A percentile compares a stretch with the other conserved stretches of the same genome.
Conservation (phyloP, 2,797 vertebrate genomes). For the Lagorchestes hirsutus region DNA sequence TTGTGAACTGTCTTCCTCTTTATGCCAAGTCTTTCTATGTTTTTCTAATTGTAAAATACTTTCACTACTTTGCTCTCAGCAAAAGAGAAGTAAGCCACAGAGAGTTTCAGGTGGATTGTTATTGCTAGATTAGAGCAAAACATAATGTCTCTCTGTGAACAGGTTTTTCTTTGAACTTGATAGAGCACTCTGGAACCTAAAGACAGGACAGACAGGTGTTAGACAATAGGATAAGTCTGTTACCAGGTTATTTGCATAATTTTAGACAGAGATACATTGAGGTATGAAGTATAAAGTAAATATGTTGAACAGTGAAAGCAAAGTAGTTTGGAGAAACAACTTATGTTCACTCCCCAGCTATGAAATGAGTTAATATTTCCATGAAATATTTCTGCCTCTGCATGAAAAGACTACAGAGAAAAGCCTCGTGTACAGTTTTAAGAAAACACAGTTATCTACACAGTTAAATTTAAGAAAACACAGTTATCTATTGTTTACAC, state of each 20-base stretch:
- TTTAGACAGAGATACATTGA: constrained; percentile 70
- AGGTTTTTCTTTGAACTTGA: constrained; percentile 77
- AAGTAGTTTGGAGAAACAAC: constrained; percentile 68
- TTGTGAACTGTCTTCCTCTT: neutral
- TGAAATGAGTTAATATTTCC: constrained; percentile 66
- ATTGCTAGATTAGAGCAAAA: constrained; percentile 69
- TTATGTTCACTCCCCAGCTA: constrained; percentile 2
- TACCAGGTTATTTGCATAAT: constrained; percentile 79
- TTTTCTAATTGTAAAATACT: constrained; percentile 76
- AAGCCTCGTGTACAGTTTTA: constrained; percentile 49
- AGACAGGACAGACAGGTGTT: constrained; percentile 69
- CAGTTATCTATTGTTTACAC: neutral
- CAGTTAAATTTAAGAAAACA: constrained; percentile 60
- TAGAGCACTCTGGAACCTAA: constrained; percentile 73
- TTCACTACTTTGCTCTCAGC: constrained; percentile 61
- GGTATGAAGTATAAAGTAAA: constrained; percentile 74
- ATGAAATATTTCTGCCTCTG: constrained; percentile 67
- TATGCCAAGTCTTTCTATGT: neutral
- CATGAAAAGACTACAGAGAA: constrained; percentile 65
- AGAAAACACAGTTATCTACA: constrained; percentile 54
- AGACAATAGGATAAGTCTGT: constrained; percentile 73
- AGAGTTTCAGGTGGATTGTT: constrained; percentile 67
- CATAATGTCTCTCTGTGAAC: constrained; percentile 70
- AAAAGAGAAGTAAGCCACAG: constrained; percentile 61
- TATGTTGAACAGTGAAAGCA: constrained; percentile 67